These are phyloP conservation scores for Rhinolophus sinicus DNA, from an alignment of 2,113 vertebrate species.

Conservation along the genomic window DNA sequence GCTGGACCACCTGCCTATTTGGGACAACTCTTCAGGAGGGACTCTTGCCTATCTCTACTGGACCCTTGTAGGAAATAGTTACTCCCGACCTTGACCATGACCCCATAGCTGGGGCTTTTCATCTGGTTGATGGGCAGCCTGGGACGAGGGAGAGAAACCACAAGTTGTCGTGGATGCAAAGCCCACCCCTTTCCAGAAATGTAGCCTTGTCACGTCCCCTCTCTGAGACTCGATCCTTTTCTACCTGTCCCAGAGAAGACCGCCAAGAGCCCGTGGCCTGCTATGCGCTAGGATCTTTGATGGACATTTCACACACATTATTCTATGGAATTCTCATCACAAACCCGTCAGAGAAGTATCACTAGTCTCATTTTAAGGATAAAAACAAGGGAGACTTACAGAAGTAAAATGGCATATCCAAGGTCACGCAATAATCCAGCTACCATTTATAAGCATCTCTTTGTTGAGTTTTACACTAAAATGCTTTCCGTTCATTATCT, in stretches of 20 bases:
- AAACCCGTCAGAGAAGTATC: not conserved
- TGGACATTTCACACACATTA: fast-evolving
- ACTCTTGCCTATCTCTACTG: not conserved
- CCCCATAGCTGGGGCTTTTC: not conserved
- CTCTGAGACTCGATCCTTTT: not conserved
- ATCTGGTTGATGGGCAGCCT: not conserved
- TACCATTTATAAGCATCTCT: no score
- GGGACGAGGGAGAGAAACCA: not conserved
- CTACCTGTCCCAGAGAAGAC: fast-evolving
- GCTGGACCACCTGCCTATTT: fast-evolving
- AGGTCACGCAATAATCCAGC: not conserved
- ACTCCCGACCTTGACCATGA: not conserved
- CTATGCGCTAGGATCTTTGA: not conserved
- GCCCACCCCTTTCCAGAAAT: not conserved
- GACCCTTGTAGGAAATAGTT: not conserved
- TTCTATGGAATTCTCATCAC: not conserved
- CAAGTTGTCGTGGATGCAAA: not conserved
- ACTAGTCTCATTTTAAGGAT: no score
- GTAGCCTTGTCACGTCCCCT: fast-evolving
- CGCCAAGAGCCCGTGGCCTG: no score
- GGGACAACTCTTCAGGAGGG: no score
- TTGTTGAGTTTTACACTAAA: not conserved
- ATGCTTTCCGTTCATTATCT: not conserved
- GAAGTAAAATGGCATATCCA: not conserved
- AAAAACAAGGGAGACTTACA: not conserved